These are phyloP conservation scores for Mixornis gularis DNA, from an alignment of 2,113 vertebrate species.

Conservation along the genomic window DNA sequence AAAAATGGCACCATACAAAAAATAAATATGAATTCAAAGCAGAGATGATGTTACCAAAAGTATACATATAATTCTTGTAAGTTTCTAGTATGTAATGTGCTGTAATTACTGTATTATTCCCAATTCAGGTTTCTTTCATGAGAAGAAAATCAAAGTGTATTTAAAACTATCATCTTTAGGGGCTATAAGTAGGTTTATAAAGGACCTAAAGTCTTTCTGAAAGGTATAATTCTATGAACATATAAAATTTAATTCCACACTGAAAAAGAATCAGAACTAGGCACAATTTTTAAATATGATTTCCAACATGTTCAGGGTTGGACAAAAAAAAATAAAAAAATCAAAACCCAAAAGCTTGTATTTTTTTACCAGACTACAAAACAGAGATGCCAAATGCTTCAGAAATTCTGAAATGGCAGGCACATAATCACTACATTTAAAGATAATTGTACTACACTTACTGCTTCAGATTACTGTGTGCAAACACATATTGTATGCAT, in stretches of 20 bases:
- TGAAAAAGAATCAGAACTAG: neutral
- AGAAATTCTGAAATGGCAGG: slow-evolving; percentile 40
- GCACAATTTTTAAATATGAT: neutral
- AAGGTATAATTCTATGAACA: neutral
- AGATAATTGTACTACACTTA: neutral
- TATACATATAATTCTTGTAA: neutral
- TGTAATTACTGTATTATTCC: neutral
- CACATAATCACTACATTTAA: slow-evolving; percentile 7
- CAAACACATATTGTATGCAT: slow-evolving; percentile 20
- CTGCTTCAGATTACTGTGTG: slow-evolving; percentile 23
- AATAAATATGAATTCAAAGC: neutral
- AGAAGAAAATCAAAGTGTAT: neutral
- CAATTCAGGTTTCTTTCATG: neutral
- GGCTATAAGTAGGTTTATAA: neutral
- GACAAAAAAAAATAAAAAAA: neutral
- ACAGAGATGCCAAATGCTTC: neutral
- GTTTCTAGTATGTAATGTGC: neutral
- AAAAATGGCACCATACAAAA: neutral
- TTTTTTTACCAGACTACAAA: slow-evolving; percentile 20
- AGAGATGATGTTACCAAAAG: neutral
- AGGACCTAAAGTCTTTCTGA: neutral
- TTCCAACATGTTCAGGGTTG: neutral
- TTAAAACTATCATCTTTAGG: neutral
- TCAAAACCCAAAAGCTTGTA: neutral
- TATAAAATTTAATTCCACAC: neutral